phyloP scores from a whole-genome alignment of 2,797 vertebrate genomes.

The Chloroceryle inda region DNA sequence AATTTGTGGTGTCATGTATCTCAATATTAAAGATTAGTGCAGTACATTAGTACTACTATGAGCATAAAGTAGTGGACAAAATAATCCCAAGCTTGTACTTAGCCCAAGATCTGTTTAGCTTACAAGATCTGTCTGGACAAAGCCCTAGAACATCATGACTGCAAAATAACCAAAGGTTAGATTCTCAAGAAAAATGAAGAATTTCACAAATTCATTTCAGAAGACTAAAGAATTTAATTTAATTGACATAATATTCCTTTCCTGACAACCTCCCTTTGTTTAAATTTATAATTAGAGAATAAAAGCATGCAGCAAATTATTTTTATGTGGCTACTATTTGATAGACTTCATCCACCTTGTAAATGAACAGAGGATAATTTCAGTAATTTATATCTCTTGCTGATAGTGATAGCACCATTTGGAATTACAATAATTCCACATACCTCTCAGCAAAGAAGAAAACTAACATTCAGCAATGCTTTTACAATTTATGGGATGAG shows the following conservation, averaged over 20 bases:
- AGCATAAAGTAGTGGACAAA: not conserved
- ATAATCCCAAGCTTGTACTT: not conserved
- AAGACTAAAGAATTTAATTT: conserved; percentile 7
- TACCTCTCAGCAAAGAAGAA: conserved; percentile 24
- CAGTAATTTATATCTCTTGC: conserved; percentile 32
- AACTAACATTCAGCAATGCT: conserved; percentile 51
- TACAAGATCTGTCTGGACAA: not conserved
- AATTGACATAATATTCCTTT: conserved; percentile 27
- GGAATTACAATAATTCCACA: conserved; percentile 38
- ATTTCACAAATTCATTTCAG: not conserved
- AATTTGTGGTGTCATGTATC: not conserved
- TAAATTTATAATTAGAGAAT: conserved; percentile 64
- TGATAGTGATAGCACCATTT: conserved; percentile 49
- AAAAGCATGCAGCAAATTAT: conserved; percentile 48
- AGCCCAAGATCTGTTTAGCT: not conserved
- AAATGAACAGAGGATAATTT: conserved; percentile 66
- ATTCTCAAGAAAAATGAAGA: not conserved
- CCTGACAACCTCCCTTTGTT: not conserved
- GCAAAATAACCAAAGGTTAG: not conserved
- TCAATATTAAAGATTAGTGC: not conserved
- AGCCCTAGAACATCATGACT: not conserved
- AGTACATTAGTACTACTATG: not conserved
- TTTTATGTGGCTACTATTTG: conserved; percentile 45
- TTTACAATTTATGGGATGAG: not conserved
- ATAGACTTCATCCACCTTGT: conserved; percentile 44